Base-by-base conservation (phyloP, 2,888 invertebrate species). In the Drosophila testacea region DNA sequence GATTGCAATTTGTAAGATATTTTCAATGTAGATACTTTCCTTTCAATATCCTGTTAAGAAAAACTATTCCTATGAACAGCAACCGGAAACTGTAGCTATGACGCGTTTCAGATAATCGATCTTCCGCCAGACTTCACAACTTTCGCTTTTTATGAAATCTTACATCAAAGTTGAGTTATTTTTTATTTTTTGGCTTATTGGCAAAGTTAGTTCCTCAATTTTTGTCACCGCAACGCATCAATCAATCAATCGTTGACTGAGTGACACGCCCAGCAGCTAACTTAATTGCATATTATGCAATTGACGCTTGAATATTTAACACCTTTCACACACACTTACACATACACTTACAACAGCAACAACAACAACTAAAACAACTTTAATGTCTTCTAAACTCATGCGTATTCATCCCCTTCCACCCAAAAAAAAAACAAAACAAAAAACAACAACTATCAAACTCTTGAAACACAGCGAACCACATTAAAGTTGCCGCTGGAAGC, bases 351-450 rank as follows among this genome's bases (percentile, higher is more conserved):
- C 32, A 50, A 55, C 74, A 52, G 39, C 44, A 54, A 50, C 63
- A 64, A 51, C 47, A 11, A 42, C 44, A 54, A 54, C 48, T 62
- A 65, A 69, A 64, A 63, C 65, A 73, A 79, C 66, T 79, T 85
- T 55, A 68, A 71, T 76, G 63, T 73, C 51, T 75, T 73, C 62
- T 48, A 73, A 63, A 74, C 34, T 52, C 72, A 83, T 68, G 80
- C 85, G 67, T 74, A 50, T 71, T 41, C 59, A 48, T 50, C 3
- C 28, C 16, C 32, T 4, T 36, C 32, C 27, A 22, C 64, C 54
- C 47, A 30, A 39, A 34, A 27, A 56, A 54, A 32, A 5, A 32
- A 32, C 32, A n/a, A 30, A 39, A 34, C n/a, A 56, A 16, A 16
- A 16, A 63, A 47, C 52, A 57, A 47, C 42, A 70, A 55, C 62